Evolutionary conservation across 2,888 invertebrate species (phyloP).

Genomic region (Spicauda simplicius): DNA sequence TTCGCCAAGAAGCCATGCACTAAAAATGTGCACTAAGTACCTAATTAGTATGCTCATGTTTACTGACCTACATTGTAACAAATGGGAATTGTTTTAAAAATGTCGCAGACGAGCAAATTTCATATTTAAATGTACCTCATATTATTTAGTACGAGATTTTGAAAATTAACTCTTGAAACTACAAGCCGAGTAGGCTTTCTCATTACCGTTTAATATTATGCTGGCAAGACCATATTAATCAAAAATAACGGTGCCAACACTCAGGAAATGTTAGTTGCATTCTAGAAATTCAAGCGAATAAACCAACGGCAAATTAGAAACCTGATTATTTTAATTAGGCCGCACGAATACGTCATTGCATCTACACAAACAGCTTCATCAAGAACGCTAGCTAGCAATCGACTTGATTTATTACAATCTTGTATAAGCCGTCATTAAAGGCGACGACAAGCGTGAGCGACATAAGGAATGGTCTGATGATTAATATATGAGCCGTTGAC

Average conservation of each 20-base stretch:
- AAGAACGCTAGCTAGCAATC: slow-evolving; percentile 35
- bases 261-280: slow-evolving; percentile 21
- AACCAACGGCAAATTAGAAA: slow-evolving; percentile 13
- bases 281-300: slow-evolving; percentile 18
- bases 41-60: slow-evolving; percentile 31
- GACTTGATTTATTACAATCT: slow-evolving; percentile 40
- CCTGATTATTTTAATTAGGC: slow-evolving; percentile 18
- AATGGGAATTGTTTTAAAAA: slow-evolving; percentile 30
- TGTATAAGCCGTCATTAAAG: slow-evolving; percentile 41
- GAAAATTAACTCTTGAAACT: slow-evolving; percentile 26
- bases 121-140: slow-evolving; percentile 25
- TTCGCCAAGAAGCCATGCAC: slow-evolving; percentile 23
- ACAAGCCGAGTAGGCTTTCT: slow-evolving; percentile 9
- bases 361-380: slow-evolving; percentile 42
- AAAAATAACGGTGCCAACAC: slow-evolving; percentile 32
- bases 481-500: slow-evolving; percentile 63
- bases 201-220: slow-evolving; percentile 23
- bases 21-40: slow-evolving; percentile 23
- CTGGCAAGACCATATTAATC: slow-evolving; percentile 14
- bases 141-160: slow-evolving; percentile 28
- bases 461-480: slow-evolving; percentile 54
- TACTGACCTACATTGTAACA: slow-evolving; percentile 33
- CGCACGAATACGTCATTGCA: slow-evolving; percentile 14
- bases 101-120: slow-evolving; percentile 19
- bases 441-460: slow-evolving; percentile 42